A percentile compares a stretch with the other conserved stretches of the same genome.
Evolutionary conservation across 2,888 invertebrate species (phyloP).

Genomic region (Pristionchus mayeri): DNA sequence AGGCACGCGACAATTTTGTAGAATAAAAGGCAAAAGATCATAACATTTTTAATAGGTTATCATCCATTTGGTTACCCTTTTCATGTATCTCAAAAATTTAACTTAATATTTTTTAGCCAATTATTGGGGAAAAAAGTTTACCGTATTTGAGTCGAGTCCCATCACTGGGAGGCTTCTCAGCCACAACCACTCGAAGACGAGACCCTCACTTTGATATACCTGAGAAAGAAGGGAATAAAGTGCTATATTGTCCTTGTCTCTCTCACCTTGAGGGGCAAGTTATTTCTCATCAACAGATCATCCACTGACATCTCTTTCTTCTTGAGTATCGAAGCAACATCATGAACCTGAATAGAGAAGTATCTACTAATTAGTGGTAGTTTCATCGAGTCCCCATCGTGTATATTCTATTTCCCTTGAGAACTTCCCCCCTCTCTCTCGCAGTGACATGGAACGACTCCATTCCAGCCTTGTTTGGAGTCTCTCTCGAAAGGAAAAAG

Average conservation of each 20-base stretch:
- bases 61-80: too few relatives aligned
- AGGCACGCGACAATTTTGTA: too few relatives aligned
- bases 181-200: slow-evolving; percentile 43
- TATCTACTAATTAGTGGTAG: background rate
- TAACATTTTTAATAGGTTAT: too few relatives aligned
- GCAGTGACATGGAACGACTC: slow-evolving; percentile 25
- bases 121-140: too few relatives aligned
- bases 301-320: slow-evolving; percentile 24
- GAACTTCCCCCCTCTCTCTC: slow-evolving; percentile 10
- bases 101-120: too few relatives aligned
- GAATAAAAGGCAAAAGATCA: too few relatives aligned
- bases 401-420: slow-evolving; percentile 13
- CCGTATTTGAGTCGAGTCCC: slow-evolving; percentile 28
- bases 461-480: slow-evolving; percentile 13
- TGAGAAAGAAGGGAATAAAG: background rate
- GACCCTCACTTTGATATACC: slow-evolving; percentile 16
- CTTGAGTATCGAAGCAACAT: slow-evolving; percentile 25
- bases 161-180: slow-evolving; percentile 14
- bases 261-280: background rate
- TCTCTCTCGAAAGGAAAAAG: background rate
- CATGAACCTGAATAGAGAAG: slow-evolving; percentile 12
- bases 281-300: background rate
- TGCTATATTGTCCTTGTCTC: background rate
- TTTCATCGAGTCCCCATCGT: slow-evolving; percentile 5
- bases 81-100: too few relatives aligned